phyloP scores from a whole-genome alignment of 1,140 invertebrate species.

The Atta cephalotes region DNA sequence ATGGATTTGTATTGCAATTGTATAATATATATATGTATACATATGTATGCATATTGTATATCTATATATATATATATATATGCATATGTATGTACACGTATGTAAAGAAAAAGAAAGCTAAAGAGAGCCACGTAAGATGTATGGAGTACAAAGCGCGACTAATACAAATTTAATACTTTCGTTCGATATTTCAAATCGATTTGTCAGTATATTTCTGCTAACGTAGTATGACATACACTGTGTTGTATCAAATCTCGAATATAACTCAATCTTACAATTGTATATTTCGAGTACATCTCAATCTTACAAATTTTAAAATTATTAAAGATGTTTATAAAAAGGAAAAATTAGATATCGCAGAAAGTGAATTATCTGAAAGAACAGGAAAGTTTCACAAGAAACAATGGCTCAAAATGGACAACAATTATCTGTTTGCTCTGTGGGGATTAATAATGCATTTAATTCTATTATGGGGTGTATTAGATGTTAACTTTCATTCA shows the following conservation, averaged over 20 bases:
- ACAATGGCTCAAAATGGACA: not conserved
- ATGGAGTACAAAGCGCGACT: not conserved
- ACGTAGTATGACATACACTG: not conserved
- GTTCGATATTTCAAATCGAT: not conserved
- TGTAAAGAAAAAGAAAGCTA: not conserved
- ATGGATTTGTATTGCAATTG: not conserved
- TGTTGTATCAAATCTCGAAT: slow-evolving; percentile 2
- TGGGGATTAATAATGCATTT: slow-evolving; percentile 82
- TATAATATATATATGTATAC: not conserved
- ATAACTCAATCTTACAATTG: not conserved
- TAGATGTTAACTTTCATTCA: slow-evolving; percentile 85
- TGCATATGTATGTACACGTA: too few species aligned
- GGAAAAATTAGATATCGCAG: not conserved
- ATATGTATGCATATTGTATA: too few species aligned
- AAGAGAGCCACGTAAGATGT: not conserved
- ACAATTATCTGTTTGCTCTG: slow-evolving; percentile 66
- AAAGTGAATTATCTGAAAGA: not conserved
- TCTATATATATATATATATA: not conserved
- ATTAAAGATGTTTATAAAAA: slow-evolving; percentile 18
- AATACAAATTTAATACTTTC: not conserved
- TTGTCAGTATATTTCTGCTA: not conserved
- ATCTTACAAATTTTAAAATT: not conserved
- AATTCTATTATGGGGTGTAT: slow-evolving; percentile 81
- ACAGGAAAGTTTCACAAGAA: slow-evolving; percentile 6
- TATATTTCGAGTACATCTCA: not conserved